Base-by-base conservation (phyloP, 2,113 vertebrate species). In the Speoplatyrhinus poulsoni region DNA sequence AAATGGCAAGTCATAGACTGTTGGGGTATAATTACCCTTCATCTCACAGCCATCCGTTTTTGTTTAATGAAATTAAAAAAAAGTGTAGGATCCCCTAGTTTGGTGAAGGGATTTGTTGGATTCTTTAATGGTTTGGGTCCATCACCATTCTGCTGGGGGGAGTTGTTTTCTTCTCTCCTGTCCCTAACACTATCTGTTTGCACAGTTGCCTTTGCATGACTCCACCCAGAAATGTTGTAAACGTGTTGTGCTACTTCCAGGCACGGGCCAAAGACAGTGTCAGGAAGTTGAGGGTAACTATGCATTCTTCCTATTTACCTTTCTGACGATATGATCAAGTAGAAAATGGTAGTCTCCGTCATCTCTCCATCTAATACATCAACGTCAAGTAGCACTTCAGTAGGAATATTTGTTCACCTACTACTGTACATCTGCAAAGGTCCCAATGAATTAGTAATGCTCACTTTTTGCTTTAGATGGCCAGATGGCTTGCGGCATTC, bases 181-280 rank as follows among this genome's bases (percentile, higher is more conserved):
- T 13, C 36, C 60, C 56, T 70, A 33, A 17, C 12, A n/a, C 12
- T n/a, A n/a, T 13, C 26, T 32, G 46, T 36, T 12, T 55, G 63
- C 60, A 17, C 72, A 72, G 32, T 57, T 17, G 41, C 65, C 67
- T 15, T 15, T 53, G 68, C 80, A 74, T 72, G 62, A 69, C 36
- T 63, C 11, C 55, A 62, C 66, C 9, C 70, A 61, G 75, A 60
- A 36, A 72, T 71, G 67, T 72, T 88, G 79, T 41, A 89, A 71
- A 69, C 56, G 71, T 81, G 73, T 90, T 90, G 15, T 91, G 80
- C 82, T 87, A 71, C 65, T 92, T 88, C 16, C 90, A 92, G 92
- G 88, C 89, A 76, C 67, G 84, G 80, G 81, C 77, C 73, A 90
- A 91, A 90, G 82, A 88, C 75, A 86, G 41, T 86, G 80, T 82